Percentiles rank a stretch among this genome's conserved stretches.
Conservation (phyloP, 92 coral and sea anemone species). For the Porites lobata region DNA sequence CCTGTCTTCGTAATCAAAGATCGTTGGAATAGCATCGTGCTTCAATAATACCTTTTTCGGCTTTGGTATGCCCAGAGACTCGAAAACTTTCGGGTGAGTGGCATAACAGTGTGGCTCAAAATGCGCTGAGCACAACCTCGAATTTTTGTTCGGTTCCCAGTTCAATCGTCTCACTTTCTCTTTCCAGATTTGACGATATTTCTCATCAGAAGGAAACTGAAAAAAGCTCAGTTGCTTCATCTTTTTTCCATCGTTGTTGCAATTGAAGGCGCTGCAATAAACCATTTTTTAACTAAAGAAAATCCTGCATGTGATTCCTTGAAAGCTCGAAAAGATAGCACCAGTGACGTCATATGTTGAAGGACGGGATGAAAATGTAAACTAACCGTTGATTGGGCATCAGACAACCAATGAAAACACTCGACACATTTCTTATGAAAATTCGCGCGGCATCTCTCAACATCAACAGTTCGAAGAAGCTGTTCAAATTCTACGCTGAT, state of each 20-base stretch:
- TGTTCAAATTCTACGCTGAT: background rate
- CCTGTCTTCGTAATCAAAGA: constrained; percentile 47
- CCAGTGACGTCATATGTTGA: constrained; percentile 27
- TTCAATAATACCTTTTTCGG: constrained; percentile 36
- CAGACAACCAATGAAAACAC: constrained; percentile 25
- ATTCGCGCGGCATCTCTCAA: constrained; percentile 19
- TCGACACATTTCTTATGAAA: background rate
- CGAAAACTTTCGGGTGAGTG: constrained; percentile 7
- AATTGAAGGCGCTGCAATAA: constrained; percentile 37
- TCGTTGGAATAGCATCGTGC: constrained; percentile 43
- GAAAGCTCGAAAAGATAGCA: constrained; percentile 11
- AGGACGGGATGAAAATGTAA: background rate
- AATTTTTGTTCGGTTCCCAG: constrained; percentile 42
- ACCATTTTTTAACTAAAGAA: constrained; percentile 1
- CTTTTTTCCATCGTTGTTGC: constrained; percentile 50
- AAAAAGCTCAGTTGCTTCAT: constrained; percentile 20
- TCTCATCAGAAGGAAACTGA: constrained; percentile 42
- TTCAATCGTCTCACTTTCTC: constrained; percentile 41
- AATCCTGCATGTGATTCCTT: background rate
- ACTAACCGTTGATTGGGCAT: constrained; percentile 28
- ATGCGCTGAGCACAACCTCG: constrained; percentile 40
- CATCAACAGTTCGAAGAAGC: background rate
- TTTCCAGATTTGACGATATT: constrained; percentile 43
- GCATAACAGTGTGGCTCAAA: constrained; percentile 34
- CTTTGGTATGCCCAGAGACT: constrained; percentile 37